These are phyloP conservation scores for Thunnus albacares DNA, from an alignment of 2,797 vertebrate genomes.

Conservation along the genomic window DNA sequence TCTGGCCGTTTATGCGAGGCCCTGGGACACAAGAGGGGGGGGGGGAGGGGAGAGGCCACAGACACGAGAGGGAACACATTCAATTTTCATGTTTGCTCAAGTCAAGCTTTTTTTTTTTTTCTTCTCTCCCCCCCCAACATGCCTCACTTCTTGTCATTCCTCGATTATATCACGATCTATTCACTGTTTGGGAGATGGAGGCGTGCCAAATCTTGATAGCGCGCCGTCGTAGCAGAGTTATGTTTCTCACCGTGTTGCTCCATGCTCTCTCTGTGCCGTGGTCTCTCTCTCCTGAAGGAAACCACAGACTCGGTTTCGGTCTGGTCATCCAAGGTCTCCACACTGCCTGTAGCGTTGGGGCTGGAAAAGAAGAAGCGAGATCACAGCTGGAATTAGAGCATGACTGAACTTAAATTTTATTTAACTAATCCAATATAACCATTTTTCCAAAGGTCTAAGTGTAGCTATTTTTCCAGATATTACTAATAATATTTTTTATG, in stretches of 20 bases:
- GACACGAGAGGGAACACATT: background rate
- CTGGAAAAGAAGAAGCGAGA: conserved; percentile 66
- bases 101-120: conserved; percentile 35
- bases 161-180: conserved; percentile 50
- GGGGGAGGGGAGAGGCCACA: too few relatives aligned
- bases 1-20: conserved; percentile 89
- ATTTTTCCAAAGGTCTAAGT: background rate
- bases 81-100: conserved; percentile 53
- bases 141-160: conserved; percentile 41
- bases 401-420: background rate
- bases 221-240: background rate
- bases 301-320: conserved; percentile 94
- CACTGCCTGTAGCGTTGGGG: conserved; percentile 91
- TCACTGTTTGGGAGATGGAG: conserved; percentile 34
- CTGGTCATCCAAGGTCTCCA: conserved; percentile 92
- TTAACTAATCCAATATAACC: background rate
- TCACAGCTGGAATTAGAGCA: conserved; percentile 15
- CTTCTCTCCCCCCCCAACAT: conserved; percentile 27
- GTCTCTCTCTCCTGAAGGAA: conserved; percentile 90
- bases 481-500: background rate
- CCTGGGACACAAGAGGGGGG: conserved; percentile 62
- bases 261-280: conserved; percentile 89
- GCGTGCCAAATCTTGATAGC: conserved; percentile 60
- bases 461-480: background rate
- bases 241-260: conserved; percentile 88